phyloP scores from a whole-genome alignment of 2,797 vertebrate genomes.

The Xerus rutilus region DNA sequence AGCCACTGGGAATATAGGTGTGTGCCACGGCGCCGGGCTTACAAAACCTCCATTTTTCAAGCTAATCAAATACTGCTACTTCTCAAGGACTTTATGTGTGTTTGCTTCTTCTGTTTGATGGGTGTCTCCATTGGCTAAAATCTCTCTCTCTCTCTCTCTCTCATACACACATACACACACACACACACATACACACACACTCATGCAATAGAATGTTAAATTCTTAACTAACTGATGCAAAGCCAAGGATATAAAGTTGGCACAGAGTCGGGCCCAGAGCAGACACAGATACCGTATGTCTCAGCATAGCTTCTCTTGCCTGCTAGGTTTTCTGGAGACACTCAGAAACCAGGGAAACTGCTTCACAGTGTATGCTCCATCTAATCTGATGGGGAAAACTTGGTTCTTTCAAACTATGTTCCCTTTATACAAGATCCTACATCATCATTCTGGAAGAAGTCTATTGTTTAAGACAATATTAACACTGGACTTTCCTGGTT shows the following conservation, averaged over 20 bases:
- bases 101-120: neutral
- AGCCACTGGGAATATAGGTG: no score
- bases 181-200: neutral
- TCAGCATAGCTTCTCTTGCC: neutral
- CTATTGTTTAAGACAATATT: neutral
- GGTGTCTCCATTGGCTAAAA: neutral
- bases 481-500: neutral
- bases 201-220: neutral
- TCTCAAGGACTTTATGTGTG: neutral
- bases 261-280: neutral
- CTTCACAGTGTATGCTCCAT: neutral
- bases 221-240: slow-evolving; percentile 9
- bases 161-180: neutral
- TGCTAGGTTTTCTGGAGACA: neutral
- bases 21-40: no score
- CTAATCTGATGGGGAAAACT: neutral
- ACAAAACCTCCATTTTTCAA: neutral
- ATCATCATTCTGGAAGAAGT: neutral
- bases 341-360: neutral
- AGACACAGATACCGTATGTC: neutral
- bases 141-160: no score
- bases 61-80: neutral
- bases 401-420: neutral
- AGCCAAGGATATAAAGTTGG: neutral
- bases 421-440: neutral